Evolutionary conservation across 2,888 invertebrate species (phyloP), one percentile per base, ranked within the genome.

Genomic region (Drosophila tripunctata): DNA sequence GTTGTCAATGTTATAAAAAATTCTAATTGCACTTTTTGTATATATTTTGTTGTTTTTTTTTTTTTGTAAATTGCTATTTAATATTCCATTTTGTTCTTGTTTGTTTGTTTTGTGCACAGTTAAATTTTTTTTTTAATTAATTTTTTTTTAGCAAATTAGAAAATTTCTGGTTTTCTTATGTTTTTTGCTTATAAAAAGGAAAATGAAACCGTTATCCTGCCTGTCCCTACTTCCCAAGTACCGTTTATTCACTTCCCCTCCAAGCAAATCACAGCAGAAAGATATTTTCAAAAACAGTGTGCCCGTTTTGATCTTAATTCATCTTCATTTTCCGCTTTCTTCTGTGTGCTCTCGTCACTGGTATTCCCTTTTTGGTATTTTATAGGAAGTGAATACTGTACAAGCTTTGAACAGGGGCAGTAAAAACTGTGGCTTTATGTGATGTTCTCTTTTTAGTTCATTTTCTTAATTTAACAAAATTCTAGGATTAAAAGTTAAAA

Each of bases 21-120:
- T 77, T 83, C 83, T 83, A 83, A 83, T 83, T 83, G 83, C 83
- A 83, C 83, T 83, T 86, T 83, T 83, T 70, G 56, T 84, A 66
- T 82, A 48, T 75, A 64, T 61, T 67, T 61, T 62, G 40, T 33
- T 44, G 44, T 17, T 8, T 12, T 22, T 31, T 36, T 24, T 12
- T 14, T 35, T 22, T 35, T 19, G 67, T 65, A 43, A 75, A 71
- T 75, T 68, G 60, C 63, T 75, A 61, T 67, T 74, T 45, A 69
- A 65, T 69, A 45, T 54, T 56, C 35, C 33, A 48, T 64, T 67
- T 63, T 31, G 22, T 58, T 67, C 40, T 10, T 24, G 27, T 56
- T 54, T 72, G 24, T 52, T 62, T 21, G 10, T 41, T 58, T 55
- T 48, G 45, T 40, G 47, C 38, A n/a, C 12, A 19, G 15, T 30